Evolutionary conservation across 1,140 invertebrate genomes (phyloP).

Genomic region (Manduca sexta): DNA sequence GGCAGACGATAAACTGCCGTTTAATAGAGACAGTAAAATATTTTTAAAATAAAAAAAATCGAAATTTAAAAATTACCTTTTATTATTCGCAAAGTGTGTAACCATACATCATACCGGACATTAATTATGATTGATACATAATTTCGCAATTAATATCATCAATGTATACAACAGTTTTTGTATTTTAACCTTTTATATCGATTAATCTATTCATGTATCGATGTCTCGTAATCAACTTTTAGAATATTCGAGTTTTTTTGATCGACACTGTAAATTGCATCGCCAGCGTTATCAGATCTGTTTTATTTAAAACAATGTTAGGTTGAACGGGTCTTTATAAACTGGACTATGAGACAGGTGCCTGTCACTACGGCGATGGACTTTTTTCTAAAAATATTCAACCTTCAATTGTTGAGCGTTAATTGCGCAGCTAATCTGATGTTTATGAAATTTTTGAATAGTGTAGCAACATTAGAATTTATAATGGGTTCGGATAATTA

Average conservation of each 20-base stretch:
- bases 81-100: background rate
- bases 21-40: too few relatives aligned
- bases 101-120: constrained; percentile 8
- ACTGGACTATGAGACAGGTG: constrained; percentile 13
- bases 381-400: constrained; percentile 17
- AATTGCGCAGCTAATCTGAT: constrained; percentile 18
- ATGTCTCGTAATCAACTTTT: constrained; percentile 11
- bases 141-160: constrained; percentile 22
- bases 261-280: constrained; percentile 5
- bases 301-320: background rate
- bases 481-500: background rate
- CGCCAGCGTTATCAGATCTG: constrained; percentile 5
- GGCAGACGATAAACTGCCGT: too few relatives aligned
- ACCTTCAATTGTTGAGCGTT: constrained; percentile 15
- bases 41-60: too few relatives aligned
- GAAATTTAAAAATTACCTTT: too few relatives aligned
- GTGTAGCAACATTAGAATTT: constrained; percentile 5
- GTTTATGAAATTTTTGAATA: constrained; percentile 12
- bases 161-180: constrained; percentile 9
- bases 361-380: constrained; percentile 2
- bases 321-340: constrained; percentile 5
- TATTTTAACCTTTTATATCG: constrained; percentile 12
- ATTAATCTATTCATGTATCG: constrained; percentile 15
- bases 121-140: constrained; percentile 24
- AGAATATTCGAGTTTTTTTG: constrained; percentile 8